These are phyloP conservation scores for Chromoteleia sp. DNA, from an alignment of 2,888 invertebrate genomes.

Conservation along the genomic window DNA sequence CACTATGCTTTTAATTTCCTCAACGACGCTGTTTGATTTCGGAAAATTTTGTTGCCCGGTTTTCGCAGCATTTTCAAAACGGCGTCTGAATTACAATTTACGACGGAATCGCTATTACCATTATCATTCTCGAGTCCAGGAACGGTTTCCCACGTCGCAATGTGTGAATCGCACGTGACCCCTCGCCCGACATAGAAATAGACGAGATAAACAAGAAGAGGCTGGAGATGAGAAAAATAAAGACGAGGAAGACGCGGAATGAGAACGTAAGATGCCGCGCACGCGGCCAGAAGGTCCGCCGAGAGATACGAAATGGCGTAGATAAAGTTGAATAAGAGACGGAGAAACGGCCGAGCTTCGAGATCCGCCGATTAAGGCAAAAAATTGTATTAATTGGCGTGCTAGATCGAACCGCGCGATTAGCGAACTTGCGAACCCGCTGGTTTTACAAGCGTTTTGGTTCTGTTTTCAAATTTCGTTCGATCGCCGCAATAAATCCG, in stretches of 20 bases:
- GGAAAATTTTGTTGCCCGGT: constrained; percentile 10
- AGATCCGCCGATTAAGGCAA: constrained; percentile 60
- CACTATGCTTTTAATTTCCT: constrained; percentile 25
- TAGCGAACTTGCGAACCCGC: constrained; percentile 18
- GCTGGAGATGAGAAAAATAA: constrained; percentile 66
- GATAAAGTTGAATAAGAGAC: constrained; percentile 72
- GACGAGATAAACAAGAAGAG: constrained; percentile 68
- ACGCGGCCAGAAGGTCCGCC: constrained; percentile 64
- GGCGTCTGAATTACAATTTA: constrained; percentile 34
- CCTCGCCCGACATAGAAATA: constrained; percentile 67
- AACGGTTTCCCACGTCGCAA: constrained; percentile 71
- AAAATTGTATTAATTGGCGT: constrained; percentile 68
- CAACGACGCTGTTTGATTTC: constrained; percentile 15
- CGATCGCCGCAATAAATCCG: constrained; percentile 11
- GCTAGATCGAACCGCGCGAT: constrained; percentile 61
- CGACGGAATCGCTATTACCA: constrained; percentile 49
- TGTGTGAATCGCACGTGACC: constrained; percentile 71
- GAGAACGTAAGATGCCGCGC: constrained; percentile 65
- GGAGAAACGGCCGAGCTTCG: constrained; percentile 49
- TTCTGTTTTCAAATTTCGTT: constrained; percentile 1
- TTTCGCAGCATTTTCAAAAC: constrained; percentile 8
- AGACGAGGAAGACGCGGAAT: constrained; percentile 63
- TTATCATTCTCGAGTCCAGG: constrained; percentile 62
- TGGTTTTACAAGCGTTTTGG: constrained; percentile 14
- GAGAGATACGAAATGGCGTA: constrained; percentile 68